A percentile compares a stretch with the other conserved stretches of the same genome.
phyloP scores from a whole-genome alignment of 2,113 vertebrate species.

The Uria lomvia region DNA sequence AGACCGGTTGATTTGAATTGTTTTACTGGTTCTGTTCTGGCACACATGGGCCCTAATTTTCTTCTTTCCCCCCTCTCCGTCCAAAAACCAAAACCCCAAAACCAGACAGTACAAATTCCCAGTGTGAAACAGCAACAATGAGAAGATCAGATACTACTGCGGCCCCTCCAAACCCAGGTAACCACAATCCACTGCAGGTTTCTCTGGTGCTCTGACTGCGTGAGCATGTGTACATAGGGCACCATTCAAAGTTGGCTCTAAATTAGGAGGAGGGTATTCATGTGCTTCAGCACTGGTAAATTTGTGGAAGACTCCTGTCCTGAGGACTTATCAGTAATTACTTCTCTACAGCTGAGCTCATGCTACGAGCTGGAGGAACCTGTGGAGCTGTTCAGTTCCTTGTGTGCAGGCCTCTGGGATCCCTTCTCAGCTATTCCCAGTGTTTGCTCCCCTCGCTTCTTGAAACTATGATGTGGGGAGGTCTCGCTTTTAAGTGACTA shows the following conservation, averaged over 20 bases:
- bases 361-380: not conserved
- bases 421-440: not conserved
- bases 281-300: not conserved
- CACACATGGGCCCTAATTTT: not conserved
- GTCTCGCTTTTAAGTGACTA: not conserved
- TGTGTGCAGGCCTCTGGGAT: not conserved
- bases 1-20: not conserved
- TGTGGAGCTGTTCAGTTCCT: not conserved
- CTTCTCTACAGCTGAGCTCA: not conserved
- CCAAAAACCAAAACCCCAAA: not conserved
- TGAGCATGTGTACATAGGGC: not conserved
- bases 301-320: not conserved
- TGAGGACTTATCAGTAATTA: not conserved
- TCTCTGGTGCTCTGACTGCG: not conserved
- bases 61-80: not conserved
- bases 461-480: not conserved
- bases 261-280: not conserved
- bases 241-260: not conserved
- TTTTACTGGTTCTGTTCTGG: not conserved
- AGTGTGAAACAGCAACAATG: not conserved
- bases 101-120: not conserved
- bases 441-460: not conserved
- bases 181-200: not conserved
- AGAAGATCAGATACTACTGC: not conserved
- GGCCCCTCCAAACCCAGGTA: not conserved